phyloP scores from a whole-genome alignment of 1,140 invertebrate genomes.

The Theocolax elegans region DNA sequence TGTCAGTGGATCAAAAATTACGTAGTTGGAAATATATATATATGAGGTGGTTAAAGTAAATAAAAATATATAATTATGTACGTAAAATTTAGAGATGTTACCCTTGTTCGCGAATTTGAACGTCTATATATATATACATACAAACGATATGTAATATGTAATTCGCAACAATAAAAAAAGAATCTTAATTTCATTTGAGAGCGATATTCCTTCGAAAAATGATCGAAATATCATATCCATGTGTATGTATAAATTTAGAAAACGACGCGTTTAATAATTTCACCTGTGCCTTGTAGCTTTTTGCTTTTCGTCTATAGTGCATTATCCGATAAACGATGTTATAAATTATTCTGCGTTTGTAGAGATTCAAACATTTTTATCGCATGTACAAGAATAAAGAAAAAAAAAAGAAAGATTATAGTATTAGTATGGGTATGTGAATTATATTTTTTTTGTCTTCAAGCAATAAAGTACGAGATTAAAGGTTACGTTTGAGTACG shows the following conservation, averaged over 20 bases:
- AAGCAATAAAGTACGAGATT: too few species aligned
- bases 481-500: not conserved
- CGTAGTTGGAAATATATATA: conserved; percentile 11
- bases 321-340: not conserved
- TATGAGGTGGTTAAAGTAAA: not conserved
- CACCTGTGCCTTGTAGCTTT: conserved; percentile 38
- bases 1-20: conserved; percentile 13
- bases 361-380: conserved; percentile 16
- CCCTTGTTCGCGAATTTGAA: not conserved
- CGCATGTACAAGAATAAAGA: not conserved
- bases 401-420: too few species aligned
- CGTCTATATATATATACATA: too few species aligned
- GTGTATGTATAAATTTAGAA: not conserved
- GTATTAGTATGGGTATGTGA: not conserved
- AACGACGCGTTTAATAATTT: conserved; percentile 25
- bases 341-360: not conserved
- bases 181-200: conserved; percentile 19
- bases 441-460: too few species aligned
- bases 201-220: conserved; percentile 15
- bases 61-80: conserved; percentile 11
- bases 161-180: conserved; percentile 19
- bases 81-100: conserved; percentile 18
- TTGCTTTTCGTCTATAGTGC: conserved; percentile 9
- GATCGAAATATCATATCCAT: not conserved
- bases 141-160: conserved; percentile 9